Conservation (phyloP, 2,797 vertebrate genomes). For the Bovichtus diacanthus region DNA sequence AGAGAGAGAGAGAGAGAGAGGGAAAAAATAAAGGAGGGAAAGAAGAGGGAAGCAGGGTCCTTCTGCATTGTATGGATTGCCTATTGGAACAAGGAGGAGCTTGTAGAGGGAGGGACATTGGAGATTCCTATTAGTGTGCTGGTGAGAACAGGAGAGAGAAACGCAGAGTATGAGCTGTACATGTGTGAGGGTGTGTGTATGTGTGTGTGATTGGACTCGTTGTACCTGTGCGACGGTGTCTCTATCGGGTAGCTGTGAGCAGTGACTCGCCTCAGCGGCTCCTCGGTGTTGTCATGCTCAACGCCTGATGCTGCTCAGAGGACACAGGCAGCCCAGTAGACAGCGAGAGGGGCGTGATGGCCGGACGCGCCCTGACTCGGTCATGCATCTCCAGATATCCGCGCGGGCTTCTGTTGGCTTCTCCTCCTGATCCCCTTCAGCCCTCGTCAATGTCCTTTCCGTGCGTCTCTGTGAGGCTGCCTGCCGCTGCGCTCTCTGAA, state of each 20-base stretch:
- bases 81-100: conserved; percentile 78
- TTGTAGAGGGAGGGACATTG: conserved; percentile 59
- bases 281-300: conserved; percentile 57
- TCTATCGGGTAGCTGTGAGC: conserved; percentile 39
- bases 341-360: conserved; percentile 72
- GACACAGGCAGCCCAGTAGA: conserved; percentile 55
- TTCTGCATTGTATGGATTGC: conserved; percentile 71
- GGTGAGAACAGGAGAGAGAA: conserved; percentile 52
- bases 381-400: conserved; percentile 63
- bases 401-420: conserved; percentile 63
- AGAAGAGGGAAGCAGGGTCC: conserved; percentile 52
- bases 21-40: conserved; percentile 29
- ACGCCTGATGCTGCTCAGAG: conserved; percentile 64
- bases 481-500: conserved; percentile 47
- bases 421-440: conserved; percentile 62
- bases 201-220: conserved; percentile 49
- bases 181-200: conserved; percentile 28
- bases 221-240: conserved; percentile 64
- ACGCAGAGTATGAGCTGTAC: conserved; percentile 48
- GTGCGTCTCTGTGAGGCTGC: conserved; percentile 56
- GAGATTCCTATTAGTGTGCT: conserved; percentile 53
- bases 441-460: conserved; percentile 60
- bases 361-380: conserved; percentile 63
- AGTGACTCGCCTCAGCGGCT: conserved; percentile 53
- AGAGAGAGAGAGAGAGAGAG: conserved; percentile 16